Base-by-base conservation (phyloP, 2,113 vertebrate genomes). In the Trochalopteron elliotii region DNA sequence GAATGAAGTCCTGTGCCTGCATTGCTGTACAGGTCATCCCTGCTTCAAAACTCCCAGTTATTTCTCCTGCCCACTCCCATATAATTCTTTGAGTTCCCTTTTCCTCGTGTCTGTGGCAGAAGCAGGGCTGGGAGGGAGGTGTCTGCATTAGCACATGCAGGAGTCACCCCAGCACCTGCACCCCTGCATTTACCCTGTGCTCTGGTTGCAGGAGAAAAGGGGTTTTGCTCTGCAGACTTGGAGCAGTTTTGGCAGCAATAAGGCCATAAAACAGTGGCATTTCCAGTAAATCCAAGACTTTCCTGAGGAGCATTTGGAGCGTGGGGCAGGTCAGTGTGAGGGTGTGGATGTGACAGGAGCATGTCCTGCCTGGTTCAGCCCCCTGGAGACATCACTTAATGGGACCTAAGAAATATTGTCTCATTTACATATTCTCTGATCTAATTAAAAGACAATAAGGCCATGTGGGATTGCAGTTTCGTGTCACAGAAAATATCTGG, bases 401-500 rank as follows among this genome's bases (percentile, higher is more conserved):
- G 78, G 63, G 37, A 72, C 89, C 71, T 45, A 87, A 85, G 87
- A 96, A 87, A 85, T 94, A 94, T 4, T 44, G 70, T 63, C 83
- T 96, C 77, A 84, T 91, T 96, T 97, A 13, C 82, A 65, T 85
- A 69, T 68, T 37, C 55, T 87, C 87, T 61, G 59, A 80, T 94
- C 84, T 82, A 94, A 69, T 85, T 95, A 85, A 91, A 91, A 90
- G 90, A 52, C 78, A 91, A 15, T 87, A 85, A 63, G 2, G 3
- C 67, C 70, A 37, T 7, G 81, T 87, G 91, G 77, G 74, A 56
- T 22, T 87, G 64, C 72, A 75, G 53, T 45, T 95, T 59, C 31
- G 71, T 91, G 78, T 45, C 67, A 69, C 67, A 67, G 82, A 93
- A 87, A 25, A 50, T 74, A 63, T 16, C 37, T 60, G 70, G 8